Evolutionary conservation across 2,797 vertebrate genomes (phyloP), one percentile per base, ranked within the genome.

Genomic region (Telmatherina bonti): DNA sequence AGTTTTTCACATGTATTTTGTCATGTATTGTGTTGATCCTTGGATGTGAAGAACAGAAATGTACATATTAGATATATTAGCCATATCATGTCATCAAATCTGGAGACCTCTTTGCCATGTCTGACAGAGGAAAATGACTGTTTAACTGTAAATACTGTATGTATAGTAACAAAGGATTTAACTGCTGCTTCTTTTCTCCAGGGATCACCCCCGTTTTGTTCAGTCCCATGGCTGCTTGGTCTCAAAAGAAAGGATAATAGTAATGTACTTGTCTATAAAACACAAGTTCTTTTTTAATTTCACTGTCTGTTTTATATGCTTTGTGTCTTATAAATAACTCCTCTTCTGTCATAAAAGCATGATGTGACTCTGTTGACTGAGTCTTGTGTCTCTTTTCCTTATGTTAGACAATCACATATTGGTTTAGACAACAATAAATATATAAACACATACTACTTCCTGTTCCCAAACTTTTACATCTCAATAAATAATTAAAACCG

Each of bases 271-370:
- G 83, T 90, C 79, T 78, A 87, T 84, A 89, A 83, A 85, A 87
- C 67, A 82, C 74, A 73, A 62, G 52, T 65, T 41, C 80, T 85
- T 30, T 88, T 93, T 93, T 94, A 78, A 88, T 90, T 91, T 93
- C 78, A 84, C 72, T 92, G 75, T 90, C 69, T 91, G 88, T 94
- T 94, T 95, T 95, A 92, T 94, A 93, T 93, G 90, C 91, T 38
- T 92, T 93, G 90, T 92, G 92, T 93, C 93, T 92, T 94, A 92
- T 93, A 90, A 91, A 91, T 84, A 87, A 88, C 59, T 86, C 78
- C 59, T 92, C 92, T 83, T 93, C 91, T 64, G 88, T 94, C 93
- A 94, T 93, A 94, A 95, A 95, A 93, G 93, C 94, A 94, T 94
- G 93, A 92, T 93, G 92, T 93, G 86, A 93, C 89, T 89, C 85